These are phyloP conservation scores for Pseudolaguvia tuberculata DNA, from an alignment of 2,113 vertebrate genomes.

Conservation along the genomic window DNA sequence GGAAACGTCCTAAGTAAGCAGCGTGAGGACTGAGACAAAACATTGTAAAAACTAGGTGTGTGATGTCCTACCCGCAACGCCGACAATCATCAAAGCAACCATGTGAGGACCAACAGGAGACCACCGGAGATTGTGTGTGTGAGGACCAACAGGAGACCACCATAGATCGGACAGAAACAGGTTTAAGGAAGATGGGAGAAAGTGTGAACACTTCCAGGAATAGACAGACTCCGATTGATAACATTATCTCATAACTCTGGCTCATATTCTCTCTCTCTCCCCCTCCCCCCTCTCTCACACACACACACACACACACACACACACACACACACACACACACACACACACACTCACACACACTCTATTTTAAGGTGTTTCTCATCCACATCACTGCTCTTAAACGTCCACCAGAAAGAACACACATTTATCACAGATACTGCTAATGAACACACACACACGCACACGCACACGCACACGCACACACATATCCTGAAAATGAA, in stretches of 20 bases:
- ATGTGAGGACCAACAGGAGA: no score
- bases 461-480: no score
- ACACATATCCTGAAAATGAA: no score
- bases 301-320: not conserved
- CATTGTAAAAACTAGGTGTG: no score
- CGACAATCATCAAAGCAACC: no score
- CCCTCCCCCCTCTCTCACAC: not conserved
- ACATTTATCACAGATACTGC: not conserved
- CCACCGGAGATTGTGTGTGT: no score
- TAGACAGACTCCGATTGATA: slow-evolving; percentile 3
- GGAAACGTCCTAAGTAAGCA: no score
- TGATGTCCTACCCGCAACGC: not conserved
- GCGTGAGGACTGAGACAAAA: not conserved
- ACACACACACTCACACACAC: not conserved
- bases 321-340: not conserved
- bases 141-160: no score
- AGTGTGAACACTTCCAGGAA: not conserved
- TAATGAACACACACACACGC: not conserved
- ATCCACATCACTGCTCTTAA: no score
- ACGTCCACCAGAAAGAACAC: no score
- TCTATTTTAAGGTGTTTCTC: not conserved
- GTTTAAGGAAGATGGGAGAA: not conserved
- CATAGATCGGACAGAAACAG: not conserved
- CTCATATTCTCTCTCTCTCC: not conserved
- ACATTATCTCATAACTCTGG: not conserved